phyloP scores from a whole-genome alignment of 2,113 vertebrate species.

The Chaetura pelagica region DNA sequence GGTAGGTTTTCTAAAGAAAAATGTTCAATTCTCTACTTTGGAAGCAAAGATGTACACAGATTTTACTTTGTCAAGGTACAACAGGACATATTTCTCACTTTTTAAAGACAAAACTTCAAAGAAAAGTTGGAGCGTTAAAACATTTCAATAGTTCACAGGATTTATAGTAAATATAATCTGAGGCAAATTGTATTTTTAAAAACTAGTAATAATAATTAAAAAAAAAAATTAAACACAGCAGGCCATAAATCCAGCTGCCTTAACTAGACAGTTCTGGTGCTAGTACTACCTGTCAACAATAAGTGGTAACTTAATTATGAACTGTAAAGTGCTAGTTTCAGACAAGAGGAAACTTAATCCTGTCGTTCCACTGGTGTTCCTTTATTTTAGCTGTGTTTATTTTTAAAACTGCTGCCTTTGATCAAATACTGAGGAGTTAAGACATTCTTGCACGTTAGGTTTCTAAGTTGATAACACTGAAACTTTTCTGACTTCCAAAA shows the following conservation, averaged over 20 bases:
- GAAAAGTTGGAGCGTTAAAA: neutral
- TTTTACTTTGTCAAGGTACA: neutral
- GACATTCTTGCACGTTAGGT: neutral
- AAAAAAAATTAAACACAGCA: neutral
- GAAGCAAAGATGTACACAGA: neutral
- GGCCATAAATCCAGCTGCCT: slow-evolving; percentile 2
- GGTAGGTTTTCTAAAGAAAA: neutral
- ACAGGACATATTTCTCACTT: neutral
- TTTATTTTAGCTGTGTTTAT: neutral
- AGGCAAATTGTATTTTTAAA: neutral
- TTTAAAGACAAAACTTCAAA: neutral
- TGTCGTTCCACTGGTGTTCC: slow-evolving; percentile 15
- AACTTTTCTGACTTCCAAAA: slow-evolving; percentile 19
- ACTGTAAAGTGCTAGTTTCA: slow-evolving; percentile 37
- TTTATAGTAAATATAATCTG: neutral
- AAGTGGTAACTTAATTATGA: neutral
- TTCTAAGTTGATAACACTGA: neutral
- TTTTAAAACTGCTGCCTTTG: slow-evolving; percentile 47
- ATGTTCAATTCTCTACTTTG: neutral
- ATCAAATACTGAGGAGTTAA: slow-evolving; percentile 27
- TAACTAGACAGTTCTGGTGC: neutral
- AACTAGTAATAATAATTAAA: neutral
- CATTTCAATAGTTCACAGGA: slow-evolving; percentile 22
- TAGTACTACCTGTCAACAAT: neutral
- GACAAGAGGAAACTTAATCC: slow-evolving; percentile 36